Evolutionary conservation across 2,797 vertebrate genomes (phyloP), one percentile per base, ranked within the genome.

Genomic region (Neosilurus mollespiculum): DNA sequence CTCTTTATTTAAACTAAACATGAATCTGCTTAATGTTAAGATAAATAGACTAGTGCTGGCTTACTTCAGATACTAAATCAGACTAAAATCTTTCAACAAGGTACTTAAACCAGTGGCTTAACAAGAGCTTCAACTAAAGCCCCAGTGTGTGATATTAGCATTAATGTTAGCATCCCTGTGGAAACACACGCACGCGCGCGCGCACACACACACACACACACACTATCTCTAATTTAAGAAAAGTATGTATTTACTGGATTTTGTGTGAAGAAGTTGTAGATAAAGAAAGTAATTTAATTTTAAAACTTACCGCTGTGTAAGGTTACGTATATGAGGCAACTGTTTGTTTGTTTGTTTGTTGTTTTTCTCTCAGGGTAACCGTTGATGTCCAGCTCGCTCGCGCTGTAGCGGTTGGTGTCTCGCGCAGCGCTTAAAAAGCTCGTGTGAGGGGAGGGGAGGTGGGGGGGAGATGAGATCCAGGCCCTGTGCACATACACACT

Each of bases 391-490:
- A 84, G 85, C 18, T 87, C 86, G 85, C 69, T 84, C 80, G 85
- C 16, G 84, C 71, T 84, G 71, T 51, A 78, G 88, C 84, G 89
- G 85, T 87, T 88, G 62, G 85, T 87, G 83, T 87, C 61, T 83
- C 90, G 11, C 78, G 54, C 88, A 59, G 76, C 65, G 62, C 90
- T 90, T 93, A 91, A 93, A 91, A 91, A 83, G 75, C 78, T 71
- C 67, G 77, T 22, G 71, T 20, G 49, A 30, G 61, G 83, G 86
- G 30, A 75, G 58, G 51, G 78, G 80, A 49, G 78, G 24, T 7
- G 30, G 83, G 83, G 34, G 51, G 78, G 86, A 90, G 90, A 90
- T 86, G 65, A 34, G 81, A 91, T 92, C 93, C 93, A 93, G 91
- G 91, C 87, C 24, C 88, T 88, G 87, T 82, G 84, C 85, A 86